phyloP scores from a whole-genome alignment of 2,113 vertebrate species.

The Smithornis capensis region DNA sequence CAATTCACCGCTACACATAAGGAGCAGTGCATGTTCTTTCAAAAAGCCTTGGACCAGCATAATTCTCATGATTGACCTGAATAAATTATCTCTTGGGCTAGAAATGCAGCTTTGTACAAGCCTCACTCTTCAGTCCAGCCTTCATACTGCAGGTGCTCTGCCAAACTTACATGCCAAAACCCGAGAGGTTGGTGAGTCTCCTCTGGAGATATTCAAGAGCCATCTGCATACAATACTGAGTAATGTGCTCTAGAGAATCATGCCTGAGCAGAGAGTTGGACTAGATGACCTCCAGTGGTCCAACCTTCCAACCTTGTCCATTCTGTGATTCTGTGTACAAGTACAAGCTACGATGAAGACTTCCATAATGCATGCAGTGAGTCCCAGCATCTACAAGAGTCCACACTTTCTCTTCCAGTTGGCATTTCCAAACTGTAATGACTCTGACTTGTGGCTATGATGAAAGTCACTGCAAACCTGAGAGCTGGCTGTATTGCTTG shows the following conservation, averaged over 20 bases:
- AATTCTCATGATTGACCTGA: not conserved
- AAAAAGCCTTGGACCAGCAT: not conserved
- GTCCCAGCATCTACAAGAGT: fast-evolving
- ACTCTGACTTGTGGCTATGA: not conserved
- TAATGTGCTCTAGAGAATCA: not conserved
- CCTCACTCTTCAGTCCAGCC: not conserved
- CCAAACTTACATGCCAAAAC: not conserved
- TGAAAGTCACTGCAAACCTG: not conserved
- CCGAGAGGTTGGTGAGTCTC: not conserved
- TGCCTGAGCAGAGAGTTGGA: not conserved
- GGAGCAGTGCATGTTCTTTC: not conserved
- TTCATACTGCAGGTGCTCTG: not conserved
- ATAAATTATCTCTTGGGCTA: not conserved
- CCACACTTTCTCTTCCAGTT: not conserved
- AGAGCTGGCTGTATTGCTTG: not conserved
- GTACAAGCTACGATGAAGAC: not conserved
- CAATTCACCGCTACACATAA: not conserved
- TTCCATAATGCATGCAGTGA: not conserved
- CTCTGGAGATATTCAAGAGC: not conserved
- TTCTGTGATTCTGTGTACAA: not conserved
- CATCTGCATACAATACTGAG: not conserved
- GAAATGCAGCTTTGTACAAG: not conserved
- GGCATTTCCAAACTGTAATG: not conserved
- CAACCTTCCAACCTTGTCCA: not conserved
- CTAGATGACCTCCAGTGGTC: not conserved